Conservation (phyloP, 2,113 vertebrate species). For the Cottus gobio region DNA sequence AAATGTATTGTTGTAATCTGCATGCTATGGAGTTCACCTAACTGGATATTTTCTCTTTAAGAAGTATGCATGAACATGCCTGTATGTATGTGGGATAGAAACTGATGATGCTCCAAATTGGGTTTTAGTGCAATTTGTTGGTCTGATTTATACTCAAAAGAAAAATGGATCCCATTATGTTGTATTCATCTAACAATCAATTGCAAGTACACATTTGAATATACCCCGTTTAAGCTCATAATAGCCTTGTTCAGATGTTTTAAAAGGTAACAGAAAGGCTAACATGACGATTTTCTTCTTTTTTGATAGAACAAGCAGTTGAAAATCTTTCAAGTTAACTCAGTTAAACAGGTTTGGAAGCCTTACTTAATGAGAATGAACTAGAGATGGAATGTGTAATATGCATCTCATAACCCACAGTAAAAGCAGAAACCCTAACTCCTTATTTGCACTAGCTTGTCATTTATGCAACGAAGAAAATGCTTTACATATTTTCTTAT, state of each 20-base stretch:
- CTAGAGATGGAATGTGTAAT: slow-evolving; percentile 70
- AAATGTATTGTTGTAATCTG: slow-evolving; percentile 8
- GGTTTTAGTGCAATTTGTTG: slow-evolving; percentile 35
- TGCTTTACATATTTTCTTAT: slow-evolving; percentile 52
- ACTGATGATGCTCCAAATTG: slow-evolving; percentile 17
- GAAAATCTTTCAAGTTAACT: slow-evolving; percentile 82
- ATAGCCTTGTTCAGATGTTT: slow-evolving; percentile 42
- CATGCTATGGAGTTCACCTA: slow-evolving; percentile 34
- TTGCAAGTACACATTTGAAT: slow-evolving; percentile 32
- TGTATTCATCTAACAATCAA: not conserved
- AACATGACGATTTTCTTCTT: slow-evolving; percentile 74
- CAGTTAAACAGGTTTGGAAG: slow-evolving; percentile 81
- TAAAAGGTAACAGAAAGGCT: slow-evolving; percentile 42
- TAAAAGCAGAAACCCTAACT: slow-evolving; percentile 46
- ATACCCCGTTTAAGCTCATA: not conserved
- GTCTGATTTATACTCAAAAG: slow-evolving; percentile 25
- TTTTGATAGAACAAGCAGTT: slow-evolving; percentile 82
- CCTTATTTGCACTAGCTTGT: slow-evolving; percentile 58
- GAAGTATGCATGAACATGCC: slow-evolving; percentile 48
- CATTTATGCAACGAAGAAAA: slow-evolving; percentile 62
- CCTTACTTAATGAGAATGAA: slow-evolving; percentile 67
- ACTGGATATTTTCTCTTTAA: slow-evolving; percentile 2
- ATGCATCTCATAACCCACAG: slow-evolving; percentile 71
- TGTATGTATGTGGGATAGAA: slow-evolving; percentile 29
- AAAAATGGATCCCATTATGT: slow-evolving; percentile 8